Evolutionary conservation across 2,797 vertebrate species (phyloP), one percentile per base, ranked within the genome.

Genomic region (Lophotriccus pileatus): DNA sequence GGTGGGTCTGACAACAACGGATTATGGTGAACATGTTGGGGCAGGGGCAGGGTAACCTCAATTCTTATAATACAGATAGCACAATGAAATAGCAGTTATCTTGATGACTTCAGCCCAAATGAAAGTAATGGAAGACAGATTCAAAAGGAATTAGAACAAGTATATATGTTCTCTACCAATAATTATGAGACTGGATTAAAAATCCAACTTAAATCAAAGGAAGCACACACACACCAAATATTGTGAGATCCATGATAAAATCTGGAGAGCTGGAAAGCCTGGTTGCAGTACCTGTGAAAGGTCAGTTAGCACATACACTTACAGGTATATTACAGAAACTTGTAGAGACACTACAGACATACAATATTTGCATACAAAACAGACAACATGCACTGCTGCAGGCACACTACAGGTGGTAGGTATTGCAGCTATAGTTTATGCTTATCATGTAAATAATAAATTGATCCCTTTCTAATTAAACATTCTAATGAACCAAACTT

Each of bases 221-320:
- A 50, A 70, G 69, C 24, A 70, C 49, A 50, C 34, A 46, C n/a
- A 80, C 90, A 11, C 27, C 43, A 95, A 89, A 72, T 87, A 91
- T 30, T 72, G 62, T 0, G 4, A 89, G 43, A 92, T 50, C 92
- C 47, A n/a, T 56, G 44, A 79, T 59, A 86, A 93, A 89, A 69
- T 86, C 87, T 88, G 79, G 49, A 81, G 72, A 91, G 56, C 0
- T 92, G 70, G 41, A 41, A 87, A 89, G n/a, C 20, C 69, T 87
- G 66, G n/a, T 59, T 87, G 84, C 82, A 50, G 96, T 70, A 96
- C 97, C 97, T 98, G 98, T 73, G 95, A 95, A 97, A 97, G 66
- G 91, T 97, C 97, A 97, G 97, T 77, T 89, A 98, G 92, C 92
- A 96, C 92, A 96, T 75, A 97, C 74, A 96, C 86, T 97, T 97